Base-by-base conservation (phyloP, 2,113 vertebrate species). In the Passer domesticus region DNA sequence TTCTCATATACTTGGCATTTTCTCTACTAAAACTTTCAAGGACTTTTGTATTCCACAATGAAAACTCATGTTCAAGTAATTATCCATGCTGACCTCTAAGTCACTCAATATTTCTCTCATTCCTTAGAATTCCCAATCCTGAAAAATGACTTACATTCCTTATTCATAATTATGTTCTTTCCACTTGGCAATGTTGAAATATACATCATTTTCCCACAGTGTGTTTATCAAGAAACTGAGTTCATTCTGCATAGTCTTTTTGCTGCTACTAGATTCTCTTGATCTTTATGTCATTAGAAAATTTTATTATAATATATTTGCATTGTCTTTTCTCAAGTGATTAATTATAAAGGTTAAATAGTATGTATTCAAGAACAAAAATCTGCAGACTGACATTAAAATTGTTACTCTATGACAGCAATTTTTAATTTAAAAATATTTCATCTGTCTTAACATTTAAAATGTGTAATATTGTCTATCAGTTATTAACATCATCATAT, bases 61-160 rank as follows among this genome's bases (percentile, higher is more conserved):
- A 94, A 91, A 95, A 85, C 84, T 92, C 78, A 72, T 82, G 52
- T 89, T 91, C 95, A 60, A 94, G 78, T 79, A 96, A 94, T 96
- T 96, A 96, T 84, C 84, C 70, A 84, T 84, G 27, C 49, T 91
- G 87, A 96, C 95, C 95, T 96, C 70, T 39, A 89, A 95, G 78
- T 85, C 69, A 78, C 87, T 79, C 60, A 94, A 37, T 96, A 94
- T 96, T 94, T 96, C 84, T 87, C 41, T 91, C 77, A 96, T 96
- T 93, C 60, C n/a, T 79, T 64, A 56, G 84, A 96, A 96, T 94
- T 95, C 95, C 96, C 95, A 91, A 2, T 91, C 66, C 93, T 87
- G 44, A 94, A 87, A 44, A 91, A 87, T 76, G 74, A 75, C 64
- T 96, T 95, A 64, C 66, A 84, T 96, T 92, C 69, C 31, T 72